Evolutionary conservation across 1,140 invertebrate genomes (phyloP), one percentile per base, ranked within the genome.

Genomic region (Zaprionus kolodkinae): DNA sequence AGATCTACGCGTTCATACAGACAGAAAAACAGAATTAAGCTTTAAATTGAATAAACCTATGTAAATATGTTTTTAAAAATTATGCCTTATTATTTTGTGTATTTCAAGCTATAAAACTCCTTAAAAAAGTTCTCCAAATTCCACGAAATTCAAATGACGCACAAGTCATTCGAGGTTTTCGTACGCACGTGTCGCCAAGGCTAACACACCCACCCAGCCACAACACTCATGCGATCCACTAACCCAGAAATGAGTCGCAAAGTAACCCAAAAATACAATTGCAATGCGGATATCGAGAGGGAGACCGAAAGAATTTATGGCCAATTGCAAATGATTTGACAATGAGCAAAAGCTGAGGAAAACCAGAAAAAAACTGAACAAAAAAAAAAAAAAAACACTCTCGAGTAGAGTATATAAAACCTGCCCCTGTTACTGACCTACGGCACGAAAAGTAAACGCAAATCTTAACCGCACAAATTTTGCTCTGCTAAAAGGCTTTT

Each of bases 281-380:
- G 21, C 57, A 52, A 66, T 59, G 67, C 74, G 48, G 70, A 30
- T 30, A 30, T 30, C 27, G 57, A 6, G 57, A 6, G 50, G 12
- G 21, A 40, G 62, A 63, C 48, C 56, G 52, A 74, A 62, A 48
- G 63, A 81, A 82, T 82, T 76, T 76, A 87, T 82, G 72, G 72
- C 76, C 82, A 86, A 86, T 86, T 86, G 82, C 83, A 71, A 86
- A 86, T 72, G 74, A 76, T 72, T 86, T 79, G 83, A 67, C 83
- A 76, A 63, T 70, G 45, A 76, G 79, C 63, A 70, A 87, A 87
- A 76, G 54, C 35, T 21, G 63, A 67, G 15, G 61, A 55, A 72
- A 76, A 3, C 55, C 15, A n/a, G 38, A 12, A n/a, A n/a, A 13
- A 45, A 13, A 17, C 6, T 40, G 35, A 57, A 70, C 52, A 75